These are phyloP conservation scores for Rallus crepitans DNA, from an alignment of 2,797 vertebrate species.

Conservation along the genomic window DNA sequence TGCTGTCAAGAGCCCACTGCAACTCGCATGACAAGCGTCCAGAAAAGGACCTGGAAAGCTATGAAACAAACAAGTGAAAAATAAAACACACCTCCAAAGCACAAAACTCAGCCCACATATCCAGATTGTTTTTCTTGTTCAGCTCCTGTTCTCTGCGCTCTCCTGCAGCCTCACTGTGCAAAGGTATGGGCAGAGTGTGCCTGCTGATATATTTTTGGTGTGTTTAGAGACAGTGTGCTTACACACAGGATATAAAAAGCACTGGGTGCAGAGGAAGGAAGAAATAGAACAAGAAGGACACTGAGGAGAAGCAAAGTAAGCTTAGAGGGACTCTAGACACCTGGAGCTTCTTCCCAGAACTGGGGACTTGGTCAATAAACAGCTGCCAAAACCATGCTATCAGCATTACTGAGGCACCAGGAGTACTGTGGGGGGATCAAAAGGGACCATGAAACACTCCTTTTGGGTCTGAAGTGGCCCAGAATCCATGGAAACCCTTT, in stretches of 20 bases:
- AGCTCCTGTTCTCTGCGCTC: background rate
- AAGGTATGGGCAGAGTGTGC: background rate
- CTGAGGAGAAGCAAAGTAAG: background rate
- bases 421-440: accelerated
- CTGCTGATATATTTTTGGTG: background rate
- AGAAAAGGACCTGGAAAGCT: background rate
- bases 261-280: background rate
- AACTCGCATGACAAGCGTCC: background rate
- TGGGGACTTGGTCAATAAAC: background rate
- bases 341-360: background rate
- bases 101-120: background rate
- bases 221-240: background rate
- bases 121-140: background rate
- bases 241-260: background rate
- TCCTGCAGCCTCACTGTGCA: background rate
- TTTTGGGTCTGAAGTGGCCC: background rate
- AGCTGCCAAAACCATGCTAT: background rate
- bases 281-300: background rate
- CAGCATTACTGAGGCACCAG: background rate
- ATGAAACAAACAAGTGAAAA: background rate
- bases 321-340: background rate
- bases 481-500: background rate
- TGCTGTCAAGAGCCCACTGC: background rate
- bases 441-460: background rate
- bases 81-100: background rate